Percentiles rank a stretch among this genome's conserved stretches.
phyloP scores from a whole-genome alignment of 2,113 vertebrate species.

The Oceanodroma tethys region DNA sequence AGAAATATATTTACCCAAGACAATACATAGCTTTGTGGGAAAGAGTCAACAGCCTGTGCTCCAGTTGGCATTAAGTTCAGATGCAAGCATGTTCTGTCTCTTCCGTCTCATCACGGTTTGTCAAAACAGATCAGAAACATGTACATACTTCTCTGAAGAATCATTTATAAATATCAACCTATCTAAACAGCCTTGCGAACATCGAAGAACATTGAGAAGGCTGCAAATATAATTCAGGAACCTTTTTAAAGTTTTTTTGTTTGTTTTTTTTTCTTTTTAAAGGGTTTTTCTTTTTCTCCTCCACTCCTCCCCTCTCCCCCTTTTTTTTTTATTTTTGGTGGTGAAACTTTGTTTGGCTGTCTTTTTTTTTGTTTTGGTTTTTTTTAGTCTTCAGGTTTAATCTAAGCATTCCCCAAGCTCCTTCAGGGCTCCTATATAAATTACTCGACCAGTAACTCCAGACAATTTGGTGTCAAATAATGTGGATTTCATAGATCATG shows the following conservation, averaged over 20 bases:
- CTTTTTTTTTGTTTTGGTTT: not conserved
- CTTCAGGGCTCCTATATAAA: not conserved
- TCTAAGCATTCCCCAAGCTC: not conserved
- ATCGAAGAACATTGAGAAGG: not conserved
- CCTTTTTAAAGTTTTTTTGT: not conserved
- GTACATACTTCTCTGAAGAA: slow-evolving; percentile 1
- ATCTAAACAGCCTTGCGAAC: not conserved
- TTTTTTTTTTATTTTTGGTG: not conserved
- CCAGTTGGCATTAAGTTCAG: slow-evolving; percentile 34
- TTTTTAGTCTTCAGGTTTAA: not conserved
- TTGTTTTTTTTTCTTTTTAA: not conserved
- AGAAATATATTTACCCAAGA: slow-evolving; percentile 54
- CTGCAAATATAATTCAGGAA: not conserved
- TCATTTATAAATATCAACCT: not conserved
- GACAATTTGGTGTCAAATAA: not conserved
- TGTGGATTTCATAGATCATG: not conserved
- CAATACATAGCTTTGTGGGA: slow-evolving; percentile 54
- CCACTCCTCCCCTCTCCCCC: accelerated
- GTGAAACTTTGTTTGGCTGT: not conserved
- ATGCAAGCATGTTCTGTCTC: slow-evolving; percentile 21
- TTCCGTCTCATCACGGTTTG: not conserved
- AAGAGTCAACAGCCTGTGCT: slow-evolving; percentile 33
- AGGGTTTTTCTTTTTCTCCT: too few species aligned
- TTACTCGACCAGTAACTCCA: not conserved
- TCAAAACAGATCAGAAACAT: slow-evolving; percentile 26